These are phyloP conservation scores for Henicopernis longicauda DNA, from an alignment of 2,113 vertebrate genomes.

Conservation along the genomic window DNA sequence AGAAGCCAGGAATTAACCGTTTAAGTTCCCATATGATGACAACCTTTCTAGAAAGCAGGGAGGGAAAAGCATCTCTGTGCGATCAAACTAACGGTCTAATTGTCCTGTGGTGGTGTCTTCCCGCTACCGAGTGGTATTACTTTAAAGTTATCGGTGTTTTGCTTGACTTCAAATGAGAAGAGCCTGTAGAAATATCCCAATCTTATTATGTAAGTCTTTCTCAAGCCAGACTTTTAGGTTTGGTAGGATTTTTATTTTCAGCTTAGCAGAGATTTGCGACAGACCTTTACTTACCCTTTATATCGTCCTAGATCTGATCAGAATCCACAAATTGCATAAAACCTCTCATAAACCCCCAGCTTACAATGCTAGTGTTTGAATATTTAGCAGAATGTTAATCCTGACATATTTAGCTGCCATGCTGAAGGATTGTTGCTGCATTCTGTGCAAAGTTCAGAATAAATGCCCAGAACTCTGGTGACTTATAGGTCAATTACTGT, in stretches of 20 bases:
- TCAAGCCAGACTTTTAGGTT: background rate
- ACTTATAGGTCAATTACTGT: conserved; percentile 54
- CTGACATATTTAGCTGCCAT: background rate
- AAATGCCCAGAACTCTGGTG: background rate
- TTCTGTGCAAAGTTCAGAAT: conserved; percentile 39
- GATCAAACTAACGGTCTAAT: background rate
- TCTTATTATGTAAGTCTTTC: background rate
- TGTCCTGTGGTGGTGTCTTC: background rate
- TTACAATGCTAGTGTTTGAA: background rate
- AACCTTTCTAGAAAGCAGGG: background rate
- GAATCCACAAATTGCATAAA: conserved; percentile 39
- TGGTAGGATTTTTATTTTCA: background rate
- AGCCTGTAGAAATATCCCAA: background rate
- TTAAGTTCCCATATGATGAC: background rate
- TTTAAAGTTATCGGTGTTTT: background rate
- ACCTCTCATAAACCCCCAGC: conserved; percentile 17
- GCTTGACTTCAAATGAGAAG: background rate
- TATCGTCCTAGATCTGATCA: conserved; percentile 24
- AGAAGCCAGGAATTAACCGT: background rate
- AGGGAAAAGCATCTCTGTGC: background rate
- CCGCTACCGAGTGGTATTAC: background rate
- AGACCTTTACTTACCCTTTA: conserved; percentile 37
- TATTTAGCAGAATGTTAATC: conserved; percentile 55
- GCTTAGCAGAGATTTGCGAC: conserved; percentile 18
- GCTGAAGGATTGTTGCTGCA: background rate